Evolutionary conservation across 2,888 invertebrate genomes (phyloP).

Genomic region (Ophion slaviceki): DNA sequence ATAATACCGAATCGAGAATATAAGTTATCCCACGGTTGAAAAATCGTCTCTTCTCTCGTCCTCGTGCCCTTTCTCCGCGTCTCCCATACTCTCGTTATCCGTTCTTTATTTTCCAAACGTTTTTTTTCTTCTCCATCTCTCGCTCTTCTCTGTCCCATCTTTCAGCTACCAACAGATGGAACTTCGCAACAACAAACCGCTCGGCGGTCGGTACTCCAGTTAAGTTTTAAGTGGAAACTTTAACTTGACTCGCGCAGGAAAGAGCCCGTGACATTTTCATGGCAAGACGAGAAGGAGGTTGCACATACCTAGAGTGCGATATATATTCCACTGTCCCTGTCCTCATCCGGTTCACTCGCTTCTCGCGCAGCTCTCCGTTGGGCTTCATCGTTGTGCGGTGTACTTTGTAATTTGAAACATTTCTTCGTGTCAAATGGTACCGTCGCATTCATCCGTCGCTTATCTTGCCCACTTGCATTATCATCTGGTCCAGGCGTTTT

Average conservation of each 20-base stretch:
- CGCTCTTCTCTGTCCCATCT: slow-evolving; percentile 47
- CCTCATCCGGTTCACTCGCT: slow-evolving; percentile 4
- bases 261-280: slow-evolving; percentile 66
- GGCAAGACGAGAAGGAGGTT: slow-evolving; percentile 30
- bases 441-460: neutral
- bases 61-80: neutral
- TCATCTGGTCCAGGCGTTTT: slow-evolving; percentile 30
- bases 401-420: slow-evolving; percentile 42
- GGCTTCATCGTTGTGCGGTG: neutral
- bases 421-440: slow-evolving; percentile 36
- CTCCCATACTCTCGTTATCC: neutral
- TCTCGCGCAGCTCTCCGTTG: neutral
- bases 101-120: slow-evolving; percentile 6
- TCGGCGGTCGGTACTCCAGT: slow-evolving; percentile 61
- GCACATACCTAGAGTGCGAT: slow-evolving; percentile 17
- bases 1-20: slow-evolving; percentile 62
- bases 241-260: slow-evolving; percentile 61
- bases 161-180: slow-evolving; percentile 61
- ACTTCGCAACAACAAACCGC: slow-evolving; percentile 66
- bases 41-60: slow-evolving; percentile 43
- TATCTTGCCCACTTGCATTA: slow-evolving; percentile 8
- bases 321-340: neutral
- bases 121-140: slow-evolving; percentile 3
- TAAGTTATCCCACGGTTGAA: slow-evolving; percentile 50
- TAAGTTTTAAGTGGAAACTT: slow-evolving; percentile 68